Base-by-base conservation (phyloP, 1,140 invertebrate species). In the Drosophila punjabiensis region DNA sequence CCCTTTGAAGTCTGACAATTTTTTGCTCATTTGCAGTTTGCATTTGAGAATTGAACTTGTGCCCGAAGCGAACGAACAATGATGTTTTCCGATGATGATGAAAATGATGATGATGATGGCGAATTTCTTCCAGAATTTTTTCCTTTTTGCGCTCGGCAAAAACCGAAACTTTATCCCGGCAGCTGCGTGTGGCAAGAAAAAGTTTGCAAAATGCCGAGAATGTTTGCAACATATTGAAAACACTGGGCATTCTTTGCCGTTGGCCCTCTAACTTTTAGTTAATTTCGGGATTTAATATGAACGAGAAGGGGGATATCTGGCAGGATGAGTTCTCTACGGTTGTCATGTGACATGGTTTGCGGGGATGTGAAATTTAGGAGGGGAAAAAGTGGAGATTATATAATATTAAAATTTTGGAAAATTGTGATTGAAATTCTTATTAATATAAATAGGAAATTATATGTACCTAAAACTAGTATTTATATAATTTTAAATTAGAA, bases 1-100 rank as follows among this genome's bases (percentile, higher is more conserved):
- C n/a, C 20, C 14, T 16, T 32, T 41, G 13, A 18, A 53, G 24
- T 28, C 67, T 52, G 50, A 71, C 66, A 66, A 76, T 86, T 90
- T 91, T 91, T 90, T 90, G 82, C 86, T 89, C 85, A 90, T 89
- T 88, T 88, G 81, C 84, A 66, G 81, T 53, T 79, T 79, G 77
- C 77, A 79, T 79, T 80, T 79, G 77, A 71, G 61, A 80, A 80
- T 80, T 80, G 77, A 80, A 74, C 77, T 80, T 79, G 76, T 79
- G 75, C 76, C 65, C 41, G 64, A 33, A 37, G 74, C 75, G 20
- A 70, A 52, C 33, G 56, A 62, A 67, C 74, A 58, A 77, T 77
- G 56, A 77, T 76, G 75, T 53, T 67, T 66, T 39, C 55, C 13
- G 18, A 53, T 48, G 52, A 66, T 65, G 71, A 76, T 63, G 80